Base-by-base conservation (phyloP, 2,113 vertebrate species). In the Lepisosteus oculatus region DNA sequence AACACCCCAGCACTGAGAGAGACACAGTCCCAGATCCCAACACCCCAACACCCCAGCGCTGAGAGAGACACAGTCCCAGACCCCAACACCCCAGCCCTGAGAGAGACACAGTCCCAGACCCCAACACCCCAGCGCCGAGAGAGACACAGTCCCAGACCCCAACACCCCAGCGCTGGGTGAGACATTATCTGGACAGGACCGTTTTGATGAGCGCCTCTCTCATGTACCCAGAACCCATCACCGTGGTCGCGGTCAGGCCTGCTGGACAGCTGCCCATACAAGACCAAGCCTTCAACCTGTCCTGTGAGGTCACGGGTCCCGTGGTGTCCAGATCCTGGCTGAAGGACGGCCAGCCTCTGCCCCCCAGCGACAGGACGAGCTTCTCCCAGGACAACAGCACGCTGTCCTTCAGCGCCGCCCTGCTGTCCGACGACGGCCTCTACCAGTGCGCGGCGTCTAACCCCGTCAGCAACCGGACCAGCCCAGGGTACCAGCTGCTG, bases 361-460 rank as follows among this genome's bases (percentile, higher is more conserved):
- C 13, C 64, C 65, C 29, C 3, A 64, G 72, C 47, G 0, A 6
- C 15, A 42, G 68, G 4, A 55, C 67, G 0, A 69, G 54, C 3
- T 67, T 85, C 65, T 5, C 51, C 41, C 4, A 0, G 13, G 17
- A 71, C 45, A 78, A 78, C 13, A 85, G 84, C 72, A 77, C 0
- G 6, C 61, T 90, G 61, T 55, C 73, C 15, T 88, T 91, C 81
- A 78, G 42, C 51, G 78, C 85, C 3, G 41, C 88, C 73, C 79
- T 70, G 5, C 41, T 3, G 0, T 0, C 62, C 2, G 14, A 81
- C 62, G 72, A 89, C 0, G 91, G 88, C 9, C 7, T 0, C 9
- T 92, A 90, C 67, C 61, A 71, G 61, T 92, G 91, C 68, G 72
- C 81, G 0, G 89, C 85, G 45, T 70, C 0, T 14, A 88, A 88